phyloP scores from a whole-genome alignment of 2,797 vertebrate genomes.

The Myotis planiceps region DNA sequence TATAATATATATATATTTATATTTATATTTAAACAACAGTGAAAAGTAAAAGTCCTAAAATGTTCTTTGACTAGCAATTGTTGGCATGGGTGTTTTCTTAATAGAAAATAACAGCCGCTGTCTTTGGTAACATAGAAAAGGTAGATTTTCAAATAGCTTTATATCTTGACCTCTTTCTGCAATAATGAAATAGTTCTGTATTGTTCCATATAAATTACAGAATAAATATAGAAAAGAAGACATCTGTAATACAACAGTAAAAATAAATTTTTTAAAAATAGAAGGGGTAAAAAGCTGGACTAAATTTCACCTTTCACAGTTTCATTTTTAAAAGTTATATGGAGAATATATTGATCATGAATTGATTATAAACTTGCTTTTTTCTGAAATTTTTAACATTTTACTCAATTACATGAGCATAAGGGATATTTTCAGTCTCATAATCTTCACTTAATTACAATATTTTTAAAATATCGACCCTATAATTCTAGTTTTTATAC shows the following conservation, averaged over 20 bases:
- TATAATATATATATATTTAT: too few relatives aligned
- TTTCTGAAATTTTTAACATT: constrained; percentile 61
- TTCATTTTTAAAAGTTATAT: constrained; percentile 76
- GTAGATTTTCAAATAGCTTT: constrained; percentile 66
- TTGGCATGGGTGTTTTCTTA: constrained; percentile 60
- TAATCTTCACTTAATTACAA: constrained; percentile 73
- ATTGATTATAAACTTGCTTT: constrained; percentile 68
- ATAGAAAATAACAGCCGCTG: constrained; percentile 53
- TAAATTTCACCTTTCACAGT: constrained; percentile 61
- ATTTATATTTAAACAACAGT: not conserved
- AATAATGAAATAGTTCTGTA: constrained; percentile 47
- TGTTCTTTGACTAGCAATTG: constrained; percentile 4
- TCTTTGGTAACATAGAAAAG: constrained; percentile 54
- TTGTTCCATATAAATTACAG: constrained; percentile 59
- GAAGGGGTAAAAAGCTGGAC: constrained; percentile 68
- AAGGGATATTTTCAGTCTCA: constrained; percentile 73
- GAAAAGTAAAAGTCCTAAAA: not conserved
- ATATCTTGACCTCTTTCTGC: constrained; percentile 65
- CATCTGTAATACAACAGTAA: too few relatives aligned
- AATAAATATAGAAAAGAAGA: constrained; percentile 6
- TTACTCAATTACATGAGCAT: constrained; percentile 70
- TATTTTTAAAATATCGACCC: constrained; percentile 50
- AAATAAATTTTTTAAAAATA: not conserved
- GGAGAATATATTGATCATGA: constrained; percentile 71
- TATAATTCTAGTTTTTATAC: constrained; percentile 75